Base-by-base conservation (phyloP, 2,888 invertebrate genomes). In the Notodonta dromedarius region DNA sequence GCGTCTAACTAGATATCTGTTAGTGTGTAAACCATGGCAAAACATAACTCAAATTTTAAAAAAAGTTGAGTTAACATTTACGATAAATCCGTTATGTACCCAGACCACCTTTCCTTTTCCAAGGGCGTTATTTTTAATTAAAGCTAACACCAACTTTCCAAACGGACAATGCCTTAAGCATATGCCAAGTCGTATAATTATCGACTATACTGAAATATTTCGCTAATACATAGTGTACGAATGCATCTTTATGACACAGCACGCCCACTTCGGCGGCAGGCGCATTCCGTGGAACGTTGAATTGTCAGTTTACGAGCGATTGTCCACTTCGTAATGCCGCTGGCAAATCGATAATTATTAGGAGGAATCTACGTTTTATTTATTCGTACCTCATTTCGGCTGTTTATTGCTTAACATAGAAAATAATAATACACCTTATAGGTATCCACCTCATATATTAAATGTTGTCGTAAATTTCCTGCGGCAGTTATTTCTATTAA, bases 241-340 rank as follows among this genome's bases (percentile, higher is more conserved):
- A 78, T 78, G 74, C 78, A 80, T 81, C 77, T 81, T 83, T 79
- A 76, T 75, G 77, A 77, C 74, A 65, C 69, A 70, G 77, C 77
- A 73, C 74, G 70, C 71, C 66, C 67, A 69, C 66, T 69, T 74
- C 67, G 65, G 64, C 65, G 71, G 55, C 67, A 65, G 66, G 62
- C 67, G 59, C 61, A 69, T 66, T 68, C 69, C 65, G 69, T 70
- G 63, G 72, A 71, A 70, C 73, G 73, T 73, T 73, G 74, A 76
- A 81, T 79, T 84, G 83, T 84, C 84, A 83, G 78, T 84, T 85
- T 85, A 85, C 84, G 84, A 83, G 78, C 84, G 70, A 84, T 86
- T 84, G 85, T 86, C 77, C 77, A 58, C 69, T 62, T 65, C 73
- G 68, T 42, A 58, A 52, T 44, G 57, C 67, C 68, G 70, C 71